Evolutionary conservation across 2,113 vertebrate species (phyloP).

Genomic region (Phalacrocorax brasilianus): DNA sequence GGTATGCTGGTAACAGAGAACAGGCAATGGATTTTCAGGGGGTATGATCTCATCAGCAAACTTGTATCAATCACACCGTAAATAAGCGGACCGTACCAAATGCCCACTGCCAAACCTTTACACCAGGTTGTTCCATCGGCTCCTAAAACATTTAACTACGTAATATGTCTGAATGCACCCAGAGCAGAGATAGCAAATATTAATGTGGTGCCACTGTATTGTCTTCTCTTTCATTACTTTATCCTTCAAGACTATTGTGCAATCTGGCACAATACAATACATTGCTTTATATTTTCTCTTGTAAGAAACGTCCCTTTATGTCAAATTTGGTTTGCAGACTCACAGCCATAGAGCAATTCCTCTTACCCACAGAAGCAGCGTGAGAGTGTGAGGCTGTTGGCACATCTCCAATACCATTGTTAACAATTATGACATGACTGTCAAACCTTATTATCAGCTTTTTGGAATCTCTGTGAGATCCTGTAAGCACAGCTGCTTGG

Average conservation of each 20-base stretch:
- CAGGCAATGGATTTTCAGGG: neutral
- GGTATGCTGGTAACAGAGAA: neutral
- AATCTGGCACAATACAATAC: neutral
- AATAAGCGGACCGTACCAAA: neutral
- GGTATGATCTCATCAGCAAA: neutral
- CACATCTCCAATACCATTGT: neutral
- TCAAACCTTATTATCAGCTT: slow-evolving; percentile 58
- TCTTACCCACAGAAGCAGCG: neutral
- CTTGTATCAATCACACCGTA: neutral
- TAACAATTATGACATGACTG: slow-evolving; percentile 59
- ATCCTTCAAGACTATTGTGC: neutral
- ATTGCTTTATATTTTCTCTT: neutral
- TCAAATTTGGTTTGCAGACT: slow-evolving; percentile 3
- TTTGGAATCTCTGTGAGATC: slow-evolving; percentile 32
- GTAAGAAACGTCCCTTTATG: neutral
- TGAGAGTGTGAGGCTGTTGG: neutral
- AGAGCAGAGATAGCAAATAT: neutral
- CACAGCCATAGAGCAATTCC: neutral
- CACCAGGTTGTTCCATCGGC: neutral
- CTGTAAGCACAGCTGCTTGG: slow-evolving; percentile 20
- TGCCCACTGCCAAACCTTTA: neutral
- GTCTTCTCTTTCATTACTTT: neutral
- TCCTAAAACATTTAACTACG: neutral
- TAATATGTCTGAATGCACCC: neutral
- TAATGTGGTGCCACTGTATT: neutral